phyloP scores from a whole-genome alignment of 2,888 invertebrate species.

The Nesidiocoris tenuis region DNA sequence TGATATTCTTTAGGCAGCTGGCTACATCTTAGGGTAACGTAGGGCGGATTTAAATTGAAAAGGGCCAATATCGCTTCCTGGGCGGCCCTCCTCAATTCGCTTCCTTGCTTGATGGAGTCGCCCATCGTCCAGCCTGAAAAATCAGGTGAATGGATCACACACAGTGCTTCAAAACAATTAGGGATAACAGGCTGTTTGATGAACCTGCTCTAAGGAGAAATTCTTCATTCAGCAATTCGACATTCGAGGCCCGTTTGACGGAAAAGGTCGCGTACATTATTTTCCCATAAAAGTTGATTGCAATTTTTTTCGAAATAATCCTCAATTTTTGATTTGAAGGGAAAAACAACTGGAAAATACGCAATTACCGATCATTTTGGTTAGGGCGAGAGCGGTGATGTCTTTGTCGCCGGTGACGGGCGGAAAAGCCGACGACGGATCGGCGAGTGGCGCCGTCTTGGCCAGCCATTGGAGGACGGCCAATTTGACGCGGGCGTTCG shows the following conservation, averaged over 20 bases:
- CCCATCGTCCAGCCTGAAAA: conserved; percentile 63
- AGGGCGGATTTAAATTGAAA: conserved; percentile 87
- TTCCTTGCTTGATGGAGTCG: conserved; percentile 67
- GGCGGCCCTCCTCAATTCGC: conserved; percentile 65
- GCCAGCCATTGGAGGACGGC: conserved; percentile 70
- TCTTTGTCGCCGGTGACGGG: conserved; percentile 50
- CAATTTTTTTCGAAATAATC: too few relatives aligned
- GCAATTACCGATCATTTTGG: conserved; percentile 65
- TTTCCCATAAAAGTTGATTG: too few relatives aligned
- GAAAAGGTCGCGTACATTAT: too few relatives aligned
- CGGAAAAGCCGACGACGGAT: conserved; percentile 52
- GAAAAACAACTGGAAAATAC: too few relatives aligned
- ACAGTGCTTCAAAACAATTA: too few relatives aligned
- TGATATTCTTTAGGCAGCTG: conserved; percentile 69
- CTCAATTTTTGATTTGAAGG: too few relatives aligned
- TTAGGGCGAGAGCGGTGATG: conserved; percentile 65
- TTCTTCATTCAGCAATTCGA: too few relatives aligned
- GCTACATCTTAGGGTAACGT: conserved; percentile 78
- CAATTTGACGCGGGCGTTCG: conserved; percentile 76
- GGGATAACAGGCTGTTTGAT: too few relatives aligned
- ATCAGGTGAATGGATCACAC: not conserved
- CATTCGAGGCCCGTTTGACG: too few relatives aligned
- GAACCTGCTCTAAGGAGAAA: too few relatives aligned
- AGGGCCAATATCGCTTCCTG: conserved; percentile 73
- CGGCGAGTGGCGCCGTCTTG: conserved; percentile 60